Evolutionary conservation across 2,888 invertebrate species (phyloP), one percentile per base, ranked within the genome.

Genomic region (Hylaea fasciaria): DNA sequence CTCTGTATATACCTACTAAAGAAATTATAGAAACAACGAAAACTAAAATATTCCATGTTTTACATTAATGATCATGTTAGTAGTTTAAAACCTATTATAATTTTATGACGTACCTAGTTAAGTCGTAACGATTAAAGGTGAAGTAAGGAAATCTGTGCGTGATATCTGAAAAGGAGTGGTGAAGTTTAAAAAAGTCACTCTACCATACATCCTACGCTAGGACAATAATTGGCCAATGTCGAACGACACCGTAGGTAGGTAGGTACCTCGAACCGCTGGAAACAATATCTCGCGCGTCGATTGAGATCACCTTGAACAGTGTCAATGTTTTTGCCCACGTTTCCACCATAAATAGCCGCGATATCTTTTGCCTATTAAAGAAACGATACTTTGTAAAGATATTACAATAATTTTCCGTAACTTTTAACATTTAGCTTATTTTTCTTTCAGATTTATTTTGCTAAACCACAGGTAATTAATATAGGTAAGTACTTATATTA

Each of bases 271-370:
- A 22, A 22, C 5, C 22, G 22, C 22, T 35, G 40, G 13, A 16
- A n/a, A n/a, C n/a, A n/a, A n/a, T 46, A 53, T 46, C 50, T 52
- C 51, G 10, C 56, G 47, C 47, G 48, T 46, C 47, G 56, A 62
- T 62, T 53, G 61, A 78, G 69, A 74, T 88, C 84, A 89, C 89
- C 89, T 89, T 87, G 85, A 65, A 73, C 76, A 77, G 79, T 83
- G 87, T 86, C 87, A 87, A 85, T 80, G 81, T 82, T 79, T 77
- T 76, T 79, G 78, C 83, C 82, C 81, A 85, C 87, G 72, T 67
- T 65, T 72, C 49, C 41, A 50, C 57, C 62, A 49, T 63, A 63
- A 62, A 70, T 63, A 68, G 65, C 55, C 11, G 37, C 51, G 56
- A 63, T 72, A 72, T 68, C 67, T 32, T 7, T 32, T 32, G 32